phyloP scores from a whole-genome alignment of 2,797 vertebrate species.

The Cirrhinus molitorella region DNA sequence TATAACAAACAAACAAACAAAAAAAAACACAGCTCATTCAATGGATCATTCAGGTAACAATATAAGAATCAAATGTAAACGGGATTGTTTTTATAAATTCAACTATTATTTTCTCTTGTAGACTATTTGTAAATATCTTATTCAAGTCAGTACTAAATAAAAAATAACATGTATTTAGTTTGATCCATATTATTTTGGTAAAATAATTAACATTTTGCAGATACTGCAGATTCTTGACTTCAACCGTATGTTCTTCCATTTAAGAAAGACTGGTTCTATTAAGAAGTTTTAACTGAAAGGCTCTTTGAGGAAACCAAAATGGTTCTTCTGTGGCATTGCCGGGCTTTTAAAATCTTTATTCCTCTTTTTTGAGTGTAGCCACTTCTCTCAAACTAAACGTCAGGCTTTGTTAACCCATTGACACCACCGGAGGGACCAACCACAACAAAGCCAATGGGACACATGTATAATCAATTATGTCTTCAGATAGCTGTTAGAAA shows the following conservation, averaged over 20 bases:
- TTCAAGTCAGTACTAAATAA: too few species aligned
- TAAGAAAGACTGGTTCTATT: not conserved
- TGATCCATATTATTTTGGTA: too few species aligned
- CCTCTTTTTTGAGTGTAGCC: not conserved
- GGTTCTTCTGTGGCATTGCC: not conserved
- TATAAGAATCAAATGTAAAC: too few species aligned
- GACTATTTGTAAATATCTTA: too few species aligned
- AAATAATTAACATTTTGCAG: too few species aligned
- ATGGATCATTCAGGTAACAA: too few species aligned
- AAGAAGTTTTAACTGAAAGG: not conserved
- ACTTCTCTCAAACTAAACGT: conserved; percentile 23
- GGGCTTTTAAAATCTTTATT: not conserved
- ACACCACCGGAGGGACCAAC: conserved; percentile 34
- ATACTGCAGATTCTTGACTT: too few species aligned
- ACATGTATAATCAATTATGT: conserved; percentile 58
- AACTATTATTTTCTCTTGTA: too few species aligned
- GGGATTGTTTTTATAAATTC: too few species aligned
- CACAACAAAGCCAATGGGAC: conserved; percentile 57
- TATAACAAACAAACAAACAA: too few species aligned
- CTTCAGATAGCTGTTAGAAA: conserved; percentile 47
- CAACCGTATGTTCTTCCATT: not conserved
- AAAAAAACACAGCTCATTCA: too few species aligned
- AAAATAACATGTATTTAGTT: too few species aligned
- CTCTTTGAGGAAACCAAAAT: not conserved
- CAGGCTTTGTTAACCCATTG: conserved; percentile 21